These are phyloP conservation scores for Eupithecia centaureata DNA, from an alignment of 2,888 invertebrate genomes.

Conservation along the genomic window DNA sequence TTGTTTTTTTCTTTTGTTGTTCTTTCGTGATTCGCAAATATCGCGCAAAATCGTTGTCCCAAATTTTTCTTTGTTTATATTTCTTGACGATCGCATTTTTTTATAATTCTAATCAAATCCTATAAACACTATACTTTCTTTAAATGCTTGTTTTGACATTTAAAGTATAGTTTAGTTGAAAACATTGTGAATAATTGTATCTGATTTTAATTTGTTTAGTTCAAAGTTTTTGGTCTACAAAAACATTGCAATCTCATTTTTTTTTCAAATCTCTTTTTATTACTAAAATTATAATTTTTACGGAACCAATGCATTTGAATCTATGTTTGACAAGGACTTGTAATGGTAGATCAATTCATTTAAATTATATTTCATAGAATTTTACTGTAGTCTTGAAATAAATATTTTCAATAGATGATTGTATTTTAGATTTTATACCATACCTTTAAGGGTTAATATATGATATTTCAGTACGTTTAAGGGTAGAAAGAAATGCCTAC, in stretches of 20 bases:
- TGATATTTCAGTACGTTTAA: background rate
- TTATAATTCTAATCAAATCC: background rate
- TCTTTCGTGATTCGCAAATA: background rate
- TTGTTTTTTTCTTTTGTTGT: background rate
- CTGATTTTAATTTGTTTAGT: background rate
- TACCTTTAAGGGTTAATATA: too few relatives aligned
- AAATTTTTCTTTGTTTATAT: background rate
- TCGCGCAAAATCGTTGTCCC: background rate
- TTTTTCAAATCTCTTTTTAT: background rate
- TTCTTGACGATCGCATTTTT: background rate
- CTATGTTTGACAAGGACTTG: slow-evolving; percentile 4
- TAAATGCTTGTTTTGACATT: background rate
- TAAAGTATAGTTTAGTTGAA: background rate
- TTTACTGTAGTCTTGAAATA: slow-evolving; percentile 40
- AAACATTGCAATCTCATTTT: slow-evolving; percentile 24
- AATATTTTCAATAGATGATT: slow-evolving; percentile 45
- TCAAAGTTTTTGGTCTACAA: slow-evolving; percentile 27
- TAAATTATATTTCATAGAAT: slow-evolving; percentile 45
- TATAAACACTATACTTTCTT: background rate
- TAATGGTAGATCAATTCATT: slow-evolving; percentile 11
- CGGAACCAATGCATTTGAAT: slow-evolving; percentile 18
- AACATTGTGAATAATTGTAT: background rate
- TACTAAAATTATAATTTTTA: slow-evolving; percentile 1
- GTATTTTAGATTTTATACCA: slow-evolving; percentile 42
- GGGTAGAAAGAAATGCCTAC: background rate